These are phyloP conservation scores for Pherbina coryleti DNA, from an alignment of 2,888 invertebrate genomes.

Conservation along the genomic window DNA sequence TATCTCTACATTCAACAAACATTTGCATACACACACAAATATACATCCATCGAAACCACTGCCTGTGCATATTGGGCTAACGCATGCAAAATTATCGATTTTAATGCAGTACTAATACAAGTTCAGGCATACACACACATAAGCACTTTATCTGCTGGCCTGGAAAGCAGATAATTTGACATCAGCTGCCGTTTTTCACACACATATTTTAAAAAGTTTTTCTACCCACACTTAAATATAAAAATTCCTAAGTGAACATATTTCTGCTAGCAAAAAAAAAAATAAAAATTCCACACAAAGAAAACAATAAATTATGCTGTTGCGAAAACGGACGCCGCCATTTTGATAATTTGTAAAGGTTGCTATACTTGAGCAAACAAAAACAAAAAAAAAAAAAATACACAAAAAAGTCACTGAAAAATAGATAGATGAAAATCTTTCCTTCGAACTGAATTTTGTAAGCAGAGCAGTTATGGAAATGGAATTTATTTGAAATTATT, in stretches of 20 bases:
- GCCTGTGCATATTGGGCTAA: not conserved
- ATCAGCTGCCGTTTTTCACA: not conserved
- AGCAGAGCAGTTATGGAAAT: no score
- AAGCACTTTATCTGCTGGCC: not conserved
- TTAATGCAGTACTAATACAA: not conserved
- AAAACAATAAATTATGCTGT: not conserved
- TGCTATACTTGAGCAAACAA: not conserved
- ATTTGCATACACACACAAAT: slow-evolving; percentile 33
- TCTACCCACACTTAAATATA: no score
- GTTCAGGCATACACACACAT: not conserved
- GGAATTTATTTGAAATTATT: no score
- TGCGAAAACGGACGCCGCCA: no score
- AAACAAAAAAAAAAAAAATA: slow-evolving; percentile 10
- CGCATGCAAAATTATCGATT: slow-evolving; percentile 8
- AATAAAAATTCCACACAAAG: not conserved
- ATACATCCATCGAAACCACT: not conserved
- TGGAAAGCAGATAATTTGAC: not conserved
- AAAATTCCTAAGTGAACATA: no score
- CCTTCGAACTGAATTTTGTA: no score
- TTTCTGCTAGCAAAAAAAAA: no score
- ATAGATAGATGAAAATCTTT: no score
- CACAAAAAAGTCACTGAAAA: not conserved
- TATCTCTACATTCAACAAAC: slow-evolving; percentile 36
- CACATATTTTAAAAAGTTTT: not conserved
- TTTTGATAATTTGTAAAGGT: no score